Evolutionary conservation across 2,888 invertebrate genomes (phyloP), one percentile per base, ranked within the genome.

Genomic region (Eilema griseolum): DNA sequence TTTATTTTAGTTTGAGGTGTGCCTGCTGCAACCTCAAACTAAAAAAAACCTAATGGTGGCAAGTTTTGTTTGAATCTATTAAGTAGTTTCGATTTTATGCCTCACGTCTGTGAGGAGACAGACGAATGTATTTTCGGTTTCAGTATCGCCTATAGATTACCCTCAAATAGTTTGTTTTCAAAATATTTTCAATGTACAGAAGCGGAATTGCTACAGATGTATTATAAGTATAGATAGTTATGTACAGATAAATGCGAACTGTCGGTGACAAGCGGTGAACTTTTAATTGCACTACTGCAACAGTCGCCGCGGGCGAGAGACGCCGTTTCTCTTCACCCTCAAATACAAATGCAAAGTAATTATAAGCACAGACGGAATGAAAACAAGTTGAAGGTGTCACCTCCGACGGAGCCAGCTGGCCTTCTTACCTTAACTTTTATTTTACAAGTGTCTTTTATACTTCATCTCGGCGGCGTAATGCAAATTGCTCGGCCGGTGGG

Each of bases 361-460:
- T 71, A 71, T 68, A 69, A 77, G 67, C 64, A 69, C 66, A 41
- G 62, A 71, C 70, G 69, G 52, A 72, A 74, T 74, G 76, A 79
- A 75, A 73, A 81, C 64, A 61, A 72, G 70, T 74, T 65, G 26
- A 66, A 67, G 68, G 66, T 65, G 62, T 72, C 71, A 62, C 76
- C 73, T 69, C 31, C 8, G 69, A 5, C 16, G 26, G 66, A 2
- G 64, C 0, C 59, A 64, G 41, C 65, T 56, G 65, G 41, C 12
- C 24, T 61, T 12, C 23, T 62, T 31, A 46, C 31, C 41, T n/a
- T n/a, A 5, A 20, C 28, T 46, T 70, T 68, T 61, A 56, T 71
- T 68, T 31, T 46, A 23, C 12, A 65, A 56, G 23, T 31, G 64
- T 52, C 28, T 31, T 67, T 72, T 69, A 23, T 60, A 73, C 46